These are phyloP conservation scores for Xenops minutus DNA, from an alignment of 2,797 vertebrate species.

Conservation along the genomic window DNA sequence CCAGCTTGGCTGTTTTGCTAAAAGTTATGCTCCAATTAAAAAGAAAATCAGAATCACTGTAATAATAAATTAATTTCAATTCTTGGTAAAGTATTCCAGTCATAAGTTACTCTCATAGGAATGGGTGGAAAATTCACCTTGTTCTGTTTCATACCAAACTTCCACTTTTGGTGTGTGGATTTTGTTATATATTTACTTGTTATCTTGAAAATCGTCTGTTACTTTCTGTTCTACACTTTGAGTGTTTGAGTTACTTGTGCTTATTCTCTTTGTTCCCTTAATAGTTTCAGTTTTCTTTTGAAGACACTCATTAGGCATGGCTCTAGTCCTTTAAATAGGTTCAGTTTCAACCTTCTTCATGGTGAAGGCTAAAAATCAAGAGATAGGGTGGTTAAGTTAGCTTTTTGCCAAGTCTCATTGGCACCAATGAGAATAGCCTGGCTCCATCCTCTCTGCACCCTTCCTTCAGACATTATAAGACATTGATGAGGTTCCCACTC, in stretches of 20 bases:
- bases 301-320: background rate
- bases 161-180: background rate
- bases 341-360: background rate
- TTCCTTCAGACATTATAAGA: background rate
- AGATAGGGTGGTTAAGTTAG: background rate
- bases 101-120: background rate
- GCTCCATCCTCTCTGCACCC: too few species aligned
- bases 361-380: background rate
- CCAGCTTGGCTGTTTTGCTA: background rate
- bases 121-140: background rate
- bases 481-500: background rate
- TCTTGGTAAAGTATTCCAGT: background rate
- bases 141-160: background rate
- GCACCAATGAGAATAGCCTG: rapidly evolving
- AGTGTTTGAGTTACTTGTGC: background rate
- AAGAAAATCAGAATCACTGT: background rate
- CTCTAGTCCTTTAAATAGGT: background rate
- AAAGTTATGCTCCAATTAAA: background rate
- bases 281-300: background rate
- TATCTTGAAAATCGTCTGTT: constrained; percentile 19
- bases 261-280: background rate
- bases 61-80: background rate
- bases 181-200: background rate
- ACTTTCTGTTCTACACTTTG: background rate
- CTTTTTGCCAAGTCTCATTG: background rate